phyloP scores from a whole-genome alignment of 2,797 vertebrate species.

The Tamandua tetradactyla region DNA sequence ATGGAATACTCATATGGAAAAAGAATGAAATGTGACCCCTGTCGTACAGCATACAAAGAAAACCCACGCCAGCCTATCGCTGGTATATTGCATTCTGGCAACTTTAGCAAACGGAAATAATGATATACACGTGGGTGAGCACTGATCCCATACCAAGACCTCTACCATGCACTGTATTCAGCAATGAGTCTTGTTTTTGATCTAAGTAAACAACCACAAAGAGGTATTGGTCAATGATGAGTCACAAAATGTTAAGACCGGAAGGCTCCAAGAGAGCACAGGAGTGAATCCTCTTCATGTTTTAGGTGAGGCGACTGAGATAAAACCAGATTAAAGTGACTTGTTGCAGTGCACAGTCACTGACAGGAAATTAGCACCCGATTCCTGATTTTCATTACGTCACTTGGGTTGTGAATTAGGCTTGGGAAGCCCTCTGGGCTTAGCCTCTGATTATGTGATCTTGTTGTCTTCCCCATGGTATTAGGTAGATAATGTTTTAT shows the following conservation, averaged over 20 bases:
- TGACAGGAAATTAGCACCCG: neutral
- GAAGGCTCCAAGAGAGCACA: neutral
- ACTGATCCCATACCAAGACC: constrained; percentile 22
- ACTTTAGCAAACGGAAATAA: too few species aligned
- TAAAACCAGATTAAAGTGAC: neutral
- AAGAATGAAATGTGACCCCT: too few species aligned
- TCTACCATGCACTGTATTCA: neutral
- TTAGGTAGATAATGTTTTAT: neutral
- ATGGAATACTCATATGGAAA: too few species aligned
- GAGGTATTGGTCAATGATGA: neutral
- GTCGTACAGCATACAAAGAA: too few species aligned
- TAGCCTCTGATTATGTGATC: neutral
- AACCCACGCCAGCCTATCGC: too few species aligned
- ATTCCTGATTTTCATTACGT: neutral
- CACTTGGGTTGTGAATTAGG: neutral
- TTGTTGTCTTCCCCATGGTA: neutral
- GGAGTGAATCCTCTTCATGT: neutral
- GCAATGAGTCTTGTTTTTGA: constrained; percentile 32
- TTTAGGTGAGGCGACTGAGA: neutral
- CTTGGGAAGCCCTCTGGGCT: neutral
- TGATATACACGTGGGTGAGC: neutral
- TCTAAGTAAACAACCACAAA: neutral
- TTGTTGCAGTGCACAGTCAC: neutral
- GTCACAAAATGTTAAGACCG: neutral
- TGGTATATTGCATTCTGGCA: too few species aligned